A percentile compares a stretch with the other conserved stretches of the same genome.
Conservation (phyloP, 2,888 invertebrate genomes). For the Conus canariensis region DNA sequence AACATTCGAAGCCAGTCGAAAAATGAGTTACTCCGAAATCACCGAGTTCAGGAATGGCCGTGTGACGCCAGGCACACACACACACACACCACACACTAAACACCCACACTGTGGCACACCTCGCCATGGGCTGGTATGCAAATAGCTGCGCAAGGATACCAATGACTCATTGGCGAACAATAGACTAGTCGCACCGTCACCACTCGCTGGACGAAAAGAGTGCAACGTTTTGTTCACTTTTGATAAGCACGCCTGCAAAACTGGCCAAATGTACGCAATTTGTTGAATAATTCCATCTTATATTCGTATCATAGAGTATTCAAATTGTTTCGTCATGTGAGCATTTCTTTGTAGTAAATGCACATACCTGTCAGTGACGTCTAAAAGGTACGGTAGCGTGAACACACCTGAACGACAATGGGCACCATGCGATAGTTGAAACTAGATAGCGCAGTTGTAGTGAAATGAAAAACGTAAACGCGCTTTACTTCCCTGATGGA, state of each 20-base stretch:
- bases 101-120: conserved; percentile 6
- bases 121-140: conserved; percentile 22
- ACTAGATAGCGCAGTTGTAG: not conserved
- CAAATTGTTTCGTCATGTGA: not conserved
- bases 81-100: not conserved
- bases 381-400: conserved; percentile 9
- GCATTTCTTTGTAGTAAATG: not conserved
- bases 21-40: conserved; percentile 12
- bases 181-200: not conserved
- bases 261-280: not conserved
- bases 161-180: conserved; percentile 22
- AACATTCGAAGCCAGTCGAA: not conserved
- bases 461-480: not conserved
- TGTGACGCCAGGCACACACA: not conserved
- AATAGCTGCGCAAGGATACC: not conserved
- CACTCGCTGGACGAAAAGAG: not conserved
- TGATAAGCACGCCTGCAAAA: not conserved
- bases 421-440: not conserved
- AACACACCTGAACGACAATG: conserved; percentile 1
- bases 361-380: not conserved
- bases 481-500: not conserved
- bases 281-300: no score
- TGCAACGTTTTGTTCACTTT: not conserved
- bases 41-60: not conserved
- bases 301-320: not conserved